Evolutionary conservation across 2,888 invertebrate genomes (phyloP).

Genomic region (Camptogramma bilineatum): DNA sequence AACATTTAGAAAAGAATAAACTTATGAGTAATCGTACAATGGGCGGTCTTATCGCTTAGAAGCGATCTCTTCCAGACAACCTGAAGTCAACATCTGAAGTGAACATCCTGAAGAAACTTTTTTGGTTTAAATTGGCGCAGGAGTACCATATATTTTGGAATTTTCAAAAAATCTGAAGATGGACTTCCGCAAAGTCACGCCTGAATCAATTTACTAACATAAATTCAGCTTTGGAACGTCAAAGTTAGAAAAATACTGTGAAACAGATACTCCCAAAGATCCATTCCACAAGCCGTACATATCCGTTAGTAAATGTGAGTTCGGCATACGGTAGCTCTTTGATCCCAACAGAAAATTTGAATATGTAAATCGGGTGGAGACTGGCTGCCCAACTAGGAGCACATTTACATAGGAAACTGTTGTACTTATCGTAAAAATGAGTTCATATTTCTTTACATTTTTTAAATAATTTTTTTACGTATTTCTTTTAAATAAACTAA

Average conservation of each 20-base stretch:
- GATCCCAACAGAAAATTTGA: slow-evolving; percentile 64
- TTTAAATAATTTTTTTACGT: too few relatives aligned
- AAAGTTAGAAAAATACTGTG: slow-evolving; percentile 1
- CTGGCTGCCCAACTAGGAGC: slow-evolving; percentile 27
- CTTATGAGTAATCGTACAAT: too few relatives aligned
- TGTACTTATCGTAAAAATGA: neutral
- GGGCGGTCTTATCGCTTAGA: too few relatives aligned
- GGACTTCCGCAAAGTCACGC: too few relatives aligned
- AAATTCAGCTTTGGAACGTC: neutral
- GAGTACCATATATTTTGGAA: too few relatives aligned
- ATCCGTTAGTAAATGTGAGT: slow-evolving; percentile 42
- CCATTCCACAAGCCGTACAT: slow-evolving; percentile 16
- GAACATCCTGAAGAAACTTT: too few relatives aligned
- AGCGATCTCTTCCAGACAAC: too few relatives aligned
- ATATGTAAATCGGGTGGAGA: slow-evolving; percentile 63
- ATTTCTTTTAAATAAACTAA: too few relatives aligned
- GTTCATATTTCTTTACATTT: neutral
- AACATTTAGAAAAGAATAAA: too few relatives aligned
- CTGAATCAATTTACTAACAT: neutral
- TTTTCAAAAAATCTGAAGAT: too few relatives aligned
- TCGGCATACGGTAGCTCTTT: slow-evolving; percentile 58
- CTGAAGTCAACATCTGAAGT: too few relatives aligned
- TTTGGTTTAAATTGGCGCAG: too few relatives aligned
- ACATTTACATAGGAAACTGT: slow-evolving; percentile 11
- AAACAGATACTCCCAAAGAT: slow-evolving; percentile 2